phyloP scores from a whole-genome alignment of 2,113 vertebrate species.

The Vanacampus margaritifer region DNA sequence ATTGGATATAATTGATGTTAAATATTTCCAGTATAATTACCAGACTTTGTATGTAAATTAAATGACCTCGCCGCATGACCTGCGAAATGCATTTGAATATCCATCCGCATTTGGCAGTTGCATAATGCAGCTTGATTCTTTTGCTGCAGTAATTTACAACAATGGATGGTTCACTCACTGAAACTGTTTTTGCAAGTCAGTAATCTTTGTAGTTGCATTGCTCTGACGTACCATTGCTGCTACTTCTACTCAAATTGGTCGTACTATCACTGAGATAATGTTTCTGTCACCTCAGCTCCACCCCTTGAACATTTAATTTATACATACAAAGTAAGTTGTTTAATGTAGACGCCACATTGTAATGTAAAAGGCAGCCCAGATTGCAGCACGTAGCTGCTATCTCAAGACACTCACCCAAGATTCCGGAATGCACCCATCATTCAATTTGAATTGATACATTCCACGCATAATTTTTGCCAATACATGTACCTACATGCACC shows the following conservation, averaged over 20 bases:
- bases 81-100: neutral
- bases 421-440: neutral
- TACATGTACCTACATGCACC: neutral
- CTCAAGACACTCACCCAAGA: neutral
- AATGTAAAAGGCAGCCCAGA: neutral
- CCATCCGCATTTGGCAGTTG: neutral
- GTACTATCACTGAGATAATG: neutral
- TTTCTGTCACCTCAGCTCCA: neutral
- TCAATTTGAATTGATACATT: conserved; percentile 2
- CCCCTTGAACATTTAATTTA: neutral
- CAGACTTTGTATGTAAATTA: neutral
- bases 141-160: neutral
- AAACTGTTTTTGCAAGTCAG: too few relatives aligned
- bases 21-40: neutral
- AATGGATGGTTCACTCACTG: neutral
- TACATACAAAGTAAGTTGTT: neutral
- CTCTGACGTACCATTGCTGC: neutral
- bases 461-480: neutral
- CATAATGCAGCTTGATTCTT: conserved; percentile 7
- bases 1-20: neutral
- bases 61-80: neutral
- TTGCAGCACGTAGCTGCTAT: neutral
- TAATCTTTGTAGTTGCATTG: neutral
- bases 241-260: too few relatives aligned
- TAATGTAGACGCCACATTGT: neutral